Evolutionary conservation across 2,113 vertebrate genomes (phyloP).

Genomic region (Muscicapa adusta): DNA sequence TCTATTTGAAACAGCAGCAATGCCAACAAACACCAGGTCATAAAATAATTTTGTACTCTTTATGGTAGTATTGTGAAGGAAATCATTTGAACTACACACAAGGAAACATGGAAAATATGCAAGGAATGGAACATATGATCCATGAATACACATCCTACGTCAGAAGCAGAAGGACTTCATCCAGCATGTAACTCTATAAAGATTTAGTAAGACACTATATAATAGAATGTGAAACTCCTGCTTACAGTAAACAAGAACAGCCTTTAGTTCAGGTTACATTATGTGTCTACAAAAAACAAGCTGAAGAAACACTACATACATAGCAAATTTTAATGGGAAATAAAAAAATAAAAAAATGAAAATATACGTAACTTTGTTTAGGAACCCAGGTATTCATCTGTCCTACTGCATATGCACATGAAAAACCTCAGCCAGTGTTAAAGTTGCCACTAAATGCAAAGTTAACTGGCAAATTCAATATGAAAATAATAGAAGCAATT

Average conservation of each 20-base stretch:
- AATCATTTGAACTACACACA: not conserved
- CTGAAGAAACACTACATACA: not conserved
- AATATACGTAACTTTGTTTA: not conserved
- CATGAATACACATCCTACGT: not conserved
- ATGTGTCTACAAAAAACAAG: not conserved
- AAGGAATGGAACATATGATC: constrained; percentile 22
- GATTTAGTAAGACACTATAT: not conserved
- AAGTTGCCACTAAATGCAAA: not conserved
- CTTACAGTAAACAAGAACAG: constrained; percentile 7
- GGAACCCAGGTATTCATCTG: not conserved
- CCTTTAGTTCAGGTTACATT: not conserved
- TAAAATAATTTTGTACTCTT: not conserved
- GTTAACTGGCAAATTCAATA: not conserved
- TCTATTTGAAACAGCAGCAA: not conserved
- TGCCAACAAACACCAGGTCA: not conserved
- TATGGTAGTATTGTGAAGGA: not conserved
- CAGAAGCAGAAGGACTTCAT: not conserved
- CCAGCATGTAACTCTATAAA: not conserved
- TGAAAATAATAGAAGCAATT: not conserved
- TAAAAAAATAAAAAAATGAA: not conserved
- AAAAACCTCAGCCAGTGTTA: not conserved
- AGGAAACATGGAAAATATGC: constrained; percentile 32
- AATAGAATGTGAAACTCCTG: not conserved
- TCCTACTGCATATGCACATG: not conserved
- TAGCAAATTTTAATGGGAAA: not conserved